Evolutionary conservation across 2,888 invertebrate genomes (phyloP).

Genomic region (Sarcophaga variegata): DNA sequence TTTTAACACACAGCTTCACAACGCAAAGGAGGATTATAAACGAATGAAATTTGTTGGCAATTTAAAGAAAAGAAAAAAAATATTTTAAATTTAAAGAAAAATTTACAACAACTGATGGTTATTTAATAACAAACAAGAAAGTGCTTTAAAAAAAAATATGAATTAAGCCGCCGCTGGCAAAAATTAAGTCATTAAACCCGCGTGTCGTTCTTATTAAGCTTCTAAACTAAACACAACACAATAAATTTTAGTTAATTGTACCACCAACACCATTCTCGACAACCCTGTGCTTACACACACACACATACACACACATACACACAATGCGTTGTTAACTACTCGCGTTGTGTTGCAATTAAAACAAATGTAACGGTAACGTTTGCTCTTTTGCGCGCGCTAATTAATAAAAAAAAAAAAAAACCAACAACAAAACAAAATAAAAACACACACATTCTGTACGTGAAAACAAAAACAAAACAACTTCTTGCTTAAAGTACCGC

Average conservation of each 20-base stretch:
- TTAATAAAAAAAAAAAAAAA: conserved; percentile 68
- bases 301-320: neutral
- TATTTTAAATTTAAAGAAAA: conserved; percentile 15
- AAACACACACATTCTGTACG: neutral
- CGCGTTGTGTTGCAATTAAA: neutral
- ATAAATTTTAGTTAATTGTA: conserved; percentile 65
- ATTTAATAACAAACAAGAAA: no score
- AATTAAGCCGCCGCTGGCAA: conserved; percentile 55
- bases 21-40: no score
- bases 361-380: conserved; percentile 45
- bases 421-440: conserved; percentile 41
- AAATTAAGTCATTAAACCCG: conserved; percentile 61
- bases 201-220: neutral
- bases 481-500: neutral
- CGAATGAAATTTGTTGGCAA: no score
- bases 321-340: neutral
- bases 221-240: neutral
- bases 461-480: conserved; percentile 30
- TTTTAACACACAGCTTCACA: no score
- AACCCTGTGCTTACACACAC: conserved; percentile 19
- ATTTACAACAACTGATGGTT: neutral
- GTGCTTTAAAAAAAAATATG: neutral
- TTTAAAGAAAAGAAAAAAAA: conserved; percentile 4
- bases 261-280: conserved; percentile 39
- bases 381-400: conserved; percentile 70